These are phyloP conservation scores for Axis porcinus DNA, from an alignment of 2,113 vertebrate species.

Conservation along the genomic window DNA sequence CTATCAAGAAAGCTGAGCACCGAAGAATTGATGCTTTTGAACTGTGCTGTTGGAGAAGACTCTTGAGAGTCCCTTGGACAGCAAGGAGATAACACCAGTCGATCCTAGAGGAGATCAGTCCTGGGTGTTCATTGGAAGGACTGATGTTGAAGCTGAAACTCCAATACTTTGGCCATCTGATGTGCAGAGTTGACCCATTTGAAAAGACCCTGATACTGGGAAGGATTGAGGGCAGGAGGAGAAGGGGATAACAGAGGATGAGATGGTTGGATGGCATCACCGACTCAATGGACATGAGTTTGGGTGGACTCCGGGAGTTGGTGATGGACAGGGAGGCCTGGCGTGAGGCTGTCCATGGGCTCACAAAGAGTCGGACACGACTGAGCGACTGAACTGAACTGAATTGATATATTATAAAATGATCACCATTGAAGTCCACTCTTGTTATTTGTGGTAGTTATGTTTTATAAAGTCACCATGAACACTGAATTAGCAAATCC, in stretches of 20 bases:
- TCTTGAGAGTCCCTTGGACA: background rate
- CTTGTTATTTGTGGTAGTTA: background rate
- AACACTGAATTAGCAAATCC: background rate
- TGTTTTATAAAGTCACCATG: background rate
- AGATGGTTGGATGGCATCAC: background rate
- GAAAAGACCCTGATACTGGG: background rate
- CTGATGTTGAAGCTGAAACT: background rate
- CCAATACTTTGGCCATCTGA: background rate
- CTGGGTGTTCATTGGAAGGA: background rate
- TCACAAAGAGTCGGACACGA: rapidly evolving
- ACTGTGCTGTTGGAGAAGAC: background rate
- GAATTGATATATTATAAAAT: background rate
- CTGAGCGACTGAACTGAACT: background rate
- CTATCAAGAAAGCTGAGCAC: background rate
- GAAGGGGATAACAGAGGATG: background rate
- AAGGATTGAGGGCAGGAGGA: background rate
- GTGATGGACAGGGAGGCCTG: background rate
- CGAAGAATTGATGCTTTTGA: background rate
- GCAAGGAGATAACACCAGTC: background rate
- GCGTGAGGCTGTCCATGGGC: background rate
- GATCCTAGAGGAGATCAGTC: background rate
- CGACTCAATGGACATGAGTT: background rate
- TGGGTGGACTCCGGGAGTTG: background rate
- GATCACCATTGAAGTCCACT: background rate
- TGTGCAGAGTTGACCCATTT: background rate